Percentiles rank a stretch among this genome's conserved stretches.
Conservation (phyloP, 2,113 vertebrate genomes). For the Lampris megalopsis region DNA sequence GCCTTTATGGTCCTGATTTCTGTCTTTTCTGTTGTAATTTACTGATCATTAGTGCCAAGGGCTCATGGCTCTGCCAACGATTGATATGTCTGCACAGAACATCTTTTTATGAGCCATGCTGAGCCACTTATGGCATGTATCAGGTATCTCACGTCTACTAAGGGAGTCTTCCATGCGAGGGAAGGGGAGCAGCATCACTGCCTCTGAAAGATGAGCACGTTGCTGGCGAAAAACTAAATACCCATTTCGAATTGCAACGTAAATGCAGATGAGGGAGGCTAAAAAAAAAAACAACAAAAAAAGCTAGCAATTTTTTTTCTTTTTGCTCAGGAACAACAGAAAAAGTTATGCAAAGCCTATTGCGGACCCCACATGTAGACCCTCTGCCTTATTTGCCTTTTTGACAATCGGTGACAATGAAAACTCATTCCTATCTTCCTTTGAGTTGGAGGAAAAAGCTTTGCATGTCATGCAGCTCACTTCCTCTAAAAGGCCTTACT, state of each 20-base stretch:
- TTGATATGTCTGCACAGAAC: slow-evolving; percentile 57
- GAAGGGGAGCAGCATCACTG: slow-evolving; percentile 30
- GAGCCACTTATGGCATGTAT: slow-evolving; percentile 54
- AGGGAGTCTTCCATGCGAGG: slow-evolving; percentile 25
- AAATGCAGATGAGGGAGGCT: not conserved
- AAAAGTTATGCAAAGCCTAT: slow-evolving; percentile 45
- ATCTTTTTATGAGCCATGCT: slow-evolving; percentile 32
- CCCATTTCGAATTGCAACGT: slow-evolving; percentile 25
- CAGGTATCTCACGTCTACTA: slow-evolving; percentile 48
- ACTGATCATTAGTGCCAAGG: slow-evolving; percentile 69
- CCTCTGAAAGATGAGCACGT: slow-evolving; percentile 26
- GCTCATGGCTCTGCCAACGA: slow-evolving; percentile 54
- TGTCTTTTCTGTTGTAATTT: slow-evolving; percentile 70
- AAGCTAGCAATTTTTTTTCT: slow-evolving; percentile 61
- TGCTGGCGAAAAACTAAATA: slow-evolving; percentile 37
- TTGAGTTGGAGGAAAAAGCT: slow-evolving; percentile 31
- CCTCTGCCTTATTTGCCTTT: slow-evolving; percentile 55
- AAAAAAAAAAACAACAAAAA: slow-evolving; percentile 37
- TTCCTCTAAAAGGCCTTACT: slow-evolving; percentile 42
- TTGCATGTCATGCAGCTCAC: slow-evolving; percentile 25
- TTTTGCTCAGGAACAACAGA: slow-evolving; percentile 63
- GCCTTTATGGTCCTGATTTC: slow-evolving; percentile 60
- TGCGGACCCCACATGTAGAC: slow-evolving; percentile 25
- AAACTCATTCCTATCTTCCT: slow-evolving; percentile 54
- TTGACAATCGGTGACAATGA: slow-evolving; percentile 32